phyloP scores from a whole-genome alignment of 1,140 invertebrate genomes.

The Phortica variegata region DNA sequence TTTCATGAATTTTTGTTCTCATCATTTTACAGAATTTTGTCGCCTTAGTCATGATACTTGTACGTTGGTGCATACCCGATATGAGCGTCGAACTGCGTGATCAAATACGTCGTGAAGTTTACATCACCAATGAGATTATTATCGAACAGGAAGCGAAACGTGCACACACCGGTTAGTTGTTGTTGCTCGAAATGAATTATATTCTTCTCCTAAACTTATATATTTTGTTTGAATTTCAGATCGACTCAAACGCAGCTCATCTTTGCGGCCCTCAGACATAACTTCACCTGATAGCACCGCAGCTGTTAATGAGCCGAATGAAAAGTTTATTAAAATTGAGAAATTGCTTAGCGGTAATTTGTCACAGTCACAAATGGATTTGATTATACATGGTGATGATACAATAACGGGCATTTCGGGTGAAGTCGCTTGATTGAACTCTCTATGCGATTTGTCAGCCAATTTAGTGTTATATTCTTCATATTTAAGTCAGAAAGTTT shows the following conservation, averaged over 20 bases:
- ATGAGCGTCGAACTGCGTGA: slow-evolving; percentile 74
- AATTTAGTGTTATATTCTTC: too few relatives aligned
- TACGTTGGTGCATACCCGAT: slow-evolving; percentile 86
- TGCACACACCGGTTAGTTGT: slow-evolving; percentile 56
- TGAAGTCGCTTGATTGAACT: too few relatives aligned
- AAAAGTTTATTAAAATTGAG: slow-evolving; percentile 44
- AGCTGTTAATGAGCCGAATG: slow-evolving; percentile 38
- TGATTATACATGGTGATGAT: slow-evolving; percentile 43
- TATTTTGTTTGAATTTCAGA: slow-evolving; percentile 10
- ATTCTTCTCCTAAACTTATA: too few relatives aligned
- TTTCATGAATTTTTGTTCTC: slow-evolving; percentile 3
- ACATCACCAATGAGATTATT: slow-evolving; percentile 87
- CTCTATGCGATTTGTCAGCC: too few relatives aligned
- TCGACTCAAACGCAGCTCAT: slow-evolving; percentile 34
- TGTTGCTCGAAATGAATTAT: too few relatives aligned
- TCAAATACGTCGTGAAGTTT: slow-evolving; percentile 80
- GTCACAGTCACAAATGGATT: slow-evolving; percentile 47
- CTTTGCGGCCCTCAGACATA: slow-evolving; percentile 18
- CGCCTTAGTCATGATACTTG: slow-evolving; percentile 77
- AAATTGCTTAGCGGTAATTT: slow-evolving; percentile 36
- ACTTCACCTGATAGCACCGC: slow-evolving; percentile 24
- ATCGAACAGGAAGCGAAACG: slow-evolving; percentile 74
- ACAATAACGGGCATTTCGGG: slow-evolving; percentile 38
- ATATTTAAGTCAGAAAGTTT: slow-evolving; percentile 2
- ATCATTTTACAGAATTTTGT: slow-evolving; percentile 73